Evolutionary conservation across 1,140 invertebrate species (phyloP), one percentile per base, ranked within the genome.

Genomic region (Dysdera silvatica): DNA sequence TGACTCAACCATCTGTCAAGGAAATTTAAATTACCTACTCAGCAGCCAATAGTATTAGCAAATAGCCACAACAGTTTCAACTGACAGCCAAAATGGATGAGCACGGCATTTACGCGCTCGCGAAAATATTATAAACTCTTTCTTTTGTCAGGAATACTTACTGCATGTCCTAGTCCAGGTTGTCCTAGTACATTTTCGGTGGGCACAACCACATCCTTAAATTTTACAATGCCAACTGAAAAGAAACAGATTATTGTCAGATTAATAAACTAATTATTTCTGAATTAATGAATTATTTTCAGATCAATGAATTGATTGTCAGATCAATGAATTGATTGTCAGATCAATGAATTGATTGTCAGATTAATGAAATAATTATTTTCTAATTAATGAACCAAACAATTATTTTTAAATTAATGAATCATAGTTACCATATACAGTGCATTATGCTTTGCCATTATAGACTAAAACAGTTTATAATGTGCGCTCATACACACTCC

Each of bases 211-310:
- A 56, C 53, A 16, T 55, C 52, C 1, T 62, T 12, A 40, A 62
- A 62, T n/a, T 28, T 41, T 23, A 62, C 61, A 3, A 55, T 37
- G 14, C 52, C 52, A 55, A 45, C 61, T 62, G n/a, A 23, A 61
- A 41, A 18, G n/a, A n/a, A 33, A 53, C 10, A 29, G 16, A 18
- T 26, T 26, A n/a, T 2, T 14, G 12, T 26, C 8, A 29, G 31
- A 10, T 18, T n/a, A 26, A 12, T 26, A 49, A n/a, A 18, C 8
- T 49, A 10, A 28, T 18, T 1, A 26, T 6, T 28, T 5, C 4
- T 10, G 31, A 49, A 2, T 28, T 26, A 49, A 49, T 18, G 2
- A 23, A 23, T 20, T 18, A 18, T 1, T 16, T 23, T 3, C 18
- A 47, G 2, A n/a, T 18, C 18, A 45, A 45, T 23, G 24, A 45